phyloP scores from a whole-genome alignment of 1,140 invertebrate genomes.

The Eriosoma lanigerum region DNA sequence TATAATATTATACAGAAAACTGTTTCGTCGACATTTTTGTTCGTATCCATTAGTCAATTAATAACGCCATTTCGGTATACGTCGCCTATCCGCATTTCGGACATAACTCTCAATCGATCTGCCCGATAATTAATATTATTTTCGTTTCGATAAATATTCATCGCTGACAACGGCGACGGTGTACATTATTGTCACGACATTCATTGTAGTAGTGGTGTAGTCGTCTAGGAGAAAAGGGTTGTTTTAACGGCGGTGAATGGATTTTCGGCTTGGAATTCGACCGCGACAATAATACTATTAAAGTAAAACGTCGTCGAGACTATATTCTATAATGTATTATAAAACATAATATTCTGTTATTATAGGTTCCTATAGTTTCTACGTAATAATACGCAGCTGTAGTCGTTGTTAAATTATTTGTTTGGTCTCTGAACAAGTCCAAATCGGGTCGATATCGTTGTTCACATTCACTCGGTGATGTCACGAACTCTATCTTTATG shows the following conservation, averaged over 20 bases:
- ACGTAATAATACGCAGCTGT: too few species aligned
- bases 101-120: too few species aligned
- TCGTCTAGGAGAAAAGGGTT: background rate
- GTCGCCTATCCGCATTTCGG: background rate
- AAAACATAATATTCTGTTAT: too few species aligned
- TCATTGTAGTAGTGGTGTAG: background rate
- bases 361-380: too few species aligned
- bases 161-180: background rate
- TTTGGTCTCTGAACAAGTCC: too few species aligned
- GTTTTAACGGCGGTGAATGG: background rate
- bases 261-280: background rate
- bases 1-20: background rate
- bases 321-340: too few species aligned
- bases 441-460: too few species aligned
- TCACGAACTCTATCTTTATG: too few species aligned
- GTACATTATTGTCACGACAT: background rate
- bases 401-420: too few species aligned
- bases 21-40: background rate
- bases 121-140: slow-evolving; percentile 16
- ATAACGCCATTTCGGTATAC: background rate
- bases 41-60: background rate
- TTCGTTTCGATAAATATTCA: slow-evolving; percentile 16
- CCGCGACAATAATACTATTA: background rate
- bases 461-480: too few species aligned
- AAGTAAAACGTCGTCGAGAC: background rate